Evolutionary conservation across 2,797 vertebrate genomes (phyloP).

Genomic region (Sus cebifrons): DNA sequence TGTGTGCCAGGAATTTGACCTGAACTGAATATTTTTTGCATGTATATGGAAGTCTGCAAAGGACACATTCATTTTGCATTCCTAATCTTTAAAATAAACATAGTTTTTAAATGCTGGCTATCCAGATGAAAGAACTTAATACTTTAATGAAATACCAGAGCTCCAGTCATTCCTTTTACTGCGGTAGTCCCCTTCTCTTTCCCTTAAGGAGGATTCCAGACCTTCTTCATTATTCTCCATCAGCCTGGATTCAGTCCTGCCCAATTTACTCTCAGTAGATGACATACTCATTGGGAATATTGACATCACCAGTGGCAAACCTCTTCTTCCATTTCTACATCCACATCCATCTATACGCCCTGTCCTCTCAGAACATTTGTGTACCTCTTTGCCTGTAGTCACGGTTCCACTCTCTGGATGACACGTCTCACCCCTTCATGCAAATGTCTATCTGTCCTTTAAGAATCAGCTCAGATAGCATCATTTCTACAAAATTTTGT

Average conservation of each 20-base stretch:
- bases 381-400: not conserved
- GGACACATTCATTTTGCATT: not conserved
- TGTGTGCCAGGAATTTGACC: slow-evolving; percentile 11
- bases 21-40: slow-evolving; percentile 41
- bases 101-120: slow-evolving; percentile 25
- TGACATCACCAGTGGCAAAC: not conserved
- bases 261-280: not conserved
- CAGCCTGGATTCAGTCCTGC: not conserved
- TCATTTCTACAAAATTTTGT: not conserved
- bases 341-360: not conserved
- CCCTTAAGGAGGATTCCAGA: not conserved
- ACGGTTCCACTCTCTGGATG: not conserved
- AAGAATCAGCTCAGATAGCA: not conserved
- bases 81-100: slow-evolving; percentile 29
- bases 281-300: not conserved
- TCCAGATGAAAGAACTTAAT: slow-evolving; percentile 1
- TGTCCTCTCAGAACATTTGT: not conserved
- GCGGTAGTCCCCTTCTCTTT: not conserved
- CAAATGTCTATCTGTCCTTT: not conserved
- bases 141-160: not conserved
- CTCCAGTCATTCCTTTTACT: not conserved
- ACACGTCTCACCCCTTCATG: not conserved
- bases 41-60: not conserved
- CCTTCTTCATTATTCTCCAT: not conserved
- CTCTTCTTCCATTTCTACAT: not conserved